Percentiles rank a stretch among this genome's conserved stretches.
These are phyloP conservation scores for Diloba caeruleocephala DNA, from an alignment of 2,888 invertebrate species.

Conservation along the genomic window DNA sequence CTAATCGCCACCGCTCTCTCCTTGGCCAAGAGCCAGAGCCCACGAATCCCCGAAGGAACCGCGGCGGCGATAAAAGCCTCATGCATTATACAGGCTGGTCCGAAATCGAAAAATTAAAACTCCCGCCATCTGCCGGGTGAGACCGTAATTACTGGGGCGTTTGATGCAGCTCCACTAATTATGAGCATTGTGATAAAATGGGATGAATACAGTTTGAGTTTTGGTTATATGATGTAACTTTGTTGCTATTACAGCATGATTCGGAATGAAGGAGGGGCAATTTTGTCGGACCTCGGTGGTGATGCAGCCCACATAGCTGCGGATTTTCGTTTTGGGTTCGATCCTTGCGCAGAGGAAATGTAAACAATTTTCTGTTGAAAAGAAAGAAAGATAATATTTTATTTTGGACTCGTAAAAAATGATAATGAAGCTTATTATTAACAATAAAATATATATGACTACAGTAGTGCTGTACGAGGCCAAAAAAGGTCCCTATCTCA, in stretches of 20 bases:
- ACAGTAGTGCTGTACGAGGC: too few species aligned
- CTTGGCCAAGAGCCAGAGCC: slow-evolving; percentile 36
- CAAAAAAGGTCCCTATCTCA: too few species aligned
- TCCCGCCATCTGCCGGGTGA: slow-evolving; percentile 83
- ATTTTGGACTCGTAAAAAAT: too few species aligned
- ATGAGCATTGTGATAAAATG: slow-evolving; percentile 46
- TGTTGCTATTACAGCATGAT: background rate
- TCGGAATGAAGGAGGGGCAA: slow-evolving; percentile 1
- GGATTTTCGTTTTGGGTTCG: too few species aligned
- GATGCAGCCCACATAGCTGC: too few species aligned
- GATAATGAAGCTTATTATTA: too few species aligned
- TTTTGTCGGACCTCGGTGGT: background rate
- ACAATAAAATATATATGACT: too few species aligned
- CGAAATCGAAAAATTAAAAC: slow-evolving; percentile 89
- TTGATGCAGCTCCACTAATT: slow-evolving; percentile 76
- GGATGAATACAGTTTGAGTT: slow-evolving; percentile 31
- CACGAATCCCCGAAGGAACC: slow-evolving; percentile 83
- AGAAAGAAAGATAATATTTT: too few species aligned
- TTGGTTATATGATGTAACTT: background rate
- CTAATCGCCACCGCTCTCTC: slow-evolving; percentile 49
- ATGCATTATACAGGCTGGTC: slow-evolving; percentile 86
- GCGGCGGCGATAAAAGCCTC: slow-evolving; percentile 87
- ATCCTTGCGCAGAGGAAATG: too few species aligned
- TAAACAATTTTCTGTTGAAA: too few species aligned
- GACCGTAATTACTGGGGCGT: slow-evolving; percentile 74